Evolutionary conservation across 2,797 vertebrate genomes (phyloP).

Genomic region (Hoplostethus mediterraneus): DNA sequence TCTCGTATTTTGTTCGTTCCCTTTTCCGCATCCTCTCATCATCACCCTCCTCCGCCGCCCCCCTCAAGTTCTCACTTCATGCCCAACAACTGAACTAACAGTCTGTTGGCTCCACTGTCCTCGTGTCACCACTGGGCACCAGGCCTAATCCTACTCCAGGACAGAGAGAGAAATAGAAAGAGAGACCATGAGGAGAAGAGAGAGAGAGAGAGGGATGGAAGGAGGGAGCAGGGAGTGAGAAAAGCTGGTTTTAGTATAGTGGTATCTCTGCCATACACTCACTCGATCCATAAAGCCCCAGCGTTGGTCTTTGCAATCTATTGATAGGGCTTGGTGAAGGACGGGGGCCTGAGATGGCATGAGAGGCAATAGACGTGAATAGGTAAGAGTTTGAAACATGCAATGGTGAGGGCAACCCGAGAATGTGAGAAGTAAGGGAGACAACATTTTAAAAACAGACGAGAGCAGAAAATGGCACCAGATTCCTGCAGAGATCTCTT

Average conservation of each 20-base stretch:
- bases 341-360: not conserved
- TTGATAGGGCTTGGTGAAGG: slow-evolving; percentile 25
- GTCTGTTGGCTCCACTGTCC: slow-evolving; percentile 60
- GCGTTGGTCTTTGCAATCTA: slow-evolving; percentile 16
- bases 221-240: slow-evolving; percentile 17
- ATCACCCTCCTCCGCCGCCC: slow-evolving; percentile 17
- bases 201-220: slow-evolving; percentile 13
- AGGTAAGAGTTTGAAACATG: slow-evolving; percentile 2
- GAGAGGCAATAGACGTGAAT: not conserved
- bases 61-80: slow-evolving; percentile 55
- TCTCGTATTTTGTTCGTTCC: slow-evolving; percentile 19
- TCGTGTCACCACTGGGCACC: slow-evolving; percentile 70
- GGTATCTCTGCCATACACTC: slow-evolving; percentile 38
- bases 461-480: not conserved
- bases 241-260: slow-evolving; percentile 29
- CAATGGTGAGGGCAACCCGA: not conserved
- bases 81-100: slow-evolving; percentile 68
- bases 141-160: slow-evolving; percentile 72
- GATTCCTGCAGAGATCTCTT: not conserved
- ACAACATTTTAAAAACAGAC: slow-evolving; percentile 7
- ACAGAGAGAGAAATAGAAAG: slow-evolving; percentile 16
- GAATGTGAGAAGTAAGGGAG: not conserved
- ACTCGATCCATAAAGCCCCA: slow-evolving; percentile 12
- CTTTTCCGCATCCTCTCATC: slow-evolving; percentile 33
- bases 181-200: slow-evolving; percentile 19